A percentile compares a stretch with the other conserved stretches of the same genome.
phyloP scores from a whole-genome alignment of 2,113 vertebrate genomes.

The Osmerus eperlanus region DNA sequence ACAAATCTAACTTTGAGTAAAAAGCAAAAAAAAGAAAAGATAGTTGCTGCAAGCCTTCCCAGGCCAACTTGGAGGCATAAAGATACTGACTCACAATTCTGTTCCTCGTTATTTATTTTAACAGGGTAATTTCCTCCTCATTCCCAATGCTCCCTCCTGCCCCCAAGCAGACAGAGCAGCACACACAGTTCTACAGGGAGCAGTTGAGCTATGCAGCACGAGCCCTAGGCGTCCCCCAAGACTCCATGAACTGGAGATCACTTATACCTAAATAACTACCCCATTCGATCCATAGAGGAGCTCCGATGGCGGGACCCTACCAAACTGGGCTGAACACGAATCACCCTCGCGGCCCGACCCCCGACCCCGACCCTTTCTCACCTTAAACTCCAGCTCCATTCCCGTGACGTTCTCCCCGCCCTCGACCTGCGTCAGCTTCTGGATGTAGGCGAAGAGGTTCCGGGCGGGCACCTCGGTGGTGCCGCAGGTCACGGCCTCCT shows the following conservation, averaged over 20 bases:
- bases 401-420: slow-evolving; percentile 96
- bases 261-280: too few species aligned
- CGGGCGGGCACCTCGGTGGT: slow-evolving; percentile 99
- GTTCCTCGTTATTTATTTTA: not conserved
- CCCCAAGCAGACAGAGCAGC: not conserved
- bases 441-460: slow-evolving; percentile 98
- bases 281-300: too few species aligned
- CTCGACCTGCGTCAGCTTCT: slow-evolving; percentile 98
- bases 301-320: too few species aligned
- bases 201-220: not conserved
- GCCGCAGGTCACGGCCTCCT: slow-evolving; percentile 97
- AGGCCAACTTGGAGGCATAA: slow-evolving; percentile 1
- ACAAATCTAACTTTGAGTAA: slow-evolving; percentile 23
- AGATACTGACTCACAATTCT: not conserved
- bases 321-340: too few species aligned
- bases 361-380: slow-evolving; percentile 44
- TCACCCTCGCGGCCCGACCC: too few species aligned
- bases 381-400: slow-evolving; percentile 99
- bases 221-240: too few species aligned
- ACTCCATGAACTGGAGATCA: too few species aligned
- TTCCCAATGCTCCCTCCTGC: not conserved
- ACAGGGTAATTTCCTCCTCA: not conserved
- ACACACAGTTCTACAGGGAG: not conserved
- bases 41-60: slow-evolving; percentile 21
- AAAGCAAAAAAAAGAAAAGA: slow-evolving; percentile 5